Evolutionary conservation across 2,888 invertebrate species (phyloP), one percentile per base, ranked within the genome.

Genomic region (Meandrusa payeni): DNA sequence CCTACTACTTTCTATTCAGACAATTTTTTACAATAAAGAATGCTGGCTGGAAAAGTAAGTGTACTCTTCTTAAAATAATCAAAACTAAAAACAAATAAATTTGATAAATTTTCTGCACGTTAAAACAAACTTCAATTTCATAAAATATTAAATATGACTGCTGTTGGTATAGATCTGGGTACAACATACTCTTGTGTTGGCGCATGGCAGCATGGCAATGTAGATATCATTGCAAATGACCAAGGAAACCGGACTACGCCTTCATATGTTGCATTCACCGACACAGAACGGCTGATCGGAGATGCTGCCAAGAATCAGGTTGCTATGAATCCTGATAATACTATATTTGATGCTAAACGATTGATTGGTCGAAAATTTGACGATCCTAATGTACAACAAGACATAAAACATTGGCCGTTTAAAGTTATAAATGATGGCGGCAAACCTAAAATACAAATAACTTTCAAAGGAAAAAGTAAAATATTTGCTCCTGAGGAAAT

Each of bases 401-500:
- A 96, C 62, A 90, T 94, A 68, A 93, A 93, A 64, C 93, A 93
- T 55, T 96, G 95, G 95, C 94, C 95, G 0, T 96, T 96, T 69
- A 90, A 89, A 58, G 93, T 94, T 0, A 66, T 92, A 6, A 91
- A 85, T 52, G 92, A 92, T 3, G 76, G 74, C 2, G 90, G 91
- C 2, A 93, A 92, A 55, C 93, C 93, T 0, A 93, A 92, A 70
- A 74, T 93, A 47, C 88, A 90, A 67, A 90, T 92, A 1, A 88
- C 90, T 50, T 91, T 90, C 64, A 92, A 91, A 59, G 91, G 91
- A 0, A 90, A 91, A 59, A 62, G 52, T 2, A 93, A 92, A 68
- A 79, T 71, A 17, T 93, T 93, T 60, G 83, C 90, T 7, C 93
- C 93, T 0, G 93, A 93, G 72, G 93, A 93, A 71, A 89, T 93